Evolutionary conservation across 2,797 vertebrate species (phyloP).

Genomic region (Lepus townsendii): DNA sequence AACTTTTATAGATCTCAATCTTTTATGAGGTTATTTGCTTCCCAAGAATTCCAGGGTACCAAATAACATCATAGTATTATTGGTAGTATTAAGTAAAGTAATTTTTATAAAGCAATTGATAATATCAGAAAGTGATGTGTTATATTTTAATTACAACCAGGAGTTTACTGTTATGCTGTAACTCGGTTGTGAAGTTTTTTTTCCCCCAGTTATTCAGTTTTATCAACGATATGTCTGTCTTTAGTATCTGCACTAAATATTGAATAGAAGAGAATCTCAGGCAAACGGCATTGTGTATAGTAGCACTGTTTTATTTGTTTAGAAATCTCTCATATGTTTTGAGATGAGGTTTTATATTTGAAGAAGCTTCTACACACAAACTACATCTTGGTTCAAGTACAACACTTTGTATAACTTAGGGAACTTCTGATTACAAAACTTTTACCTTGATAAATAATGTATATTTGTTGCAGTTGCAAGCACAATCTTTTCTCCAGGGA

Average conservation of each 20-base stretch:
- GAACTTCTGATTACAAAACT: constrained; percentile 54
- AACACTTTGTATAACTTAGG: constrained; percentile 45
- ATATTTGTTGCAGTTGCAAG: constrained; percentile 16
- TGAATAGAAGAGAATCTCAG: not conserved
- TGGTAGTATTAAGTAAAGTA: not conserved
- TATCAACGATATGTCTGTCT: not conserved
- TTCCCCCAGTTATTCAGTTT: not conserved
- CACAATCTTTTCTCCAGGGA: constrained; percentile 28
- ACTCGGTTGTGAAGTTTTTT: not conserved
- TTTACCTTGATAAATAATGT: constrained; percentile 63
- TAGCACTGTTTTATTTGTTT: not conserved
- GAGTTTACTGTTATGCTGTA: not conserved
- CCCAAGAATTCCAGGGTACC: not conserved
- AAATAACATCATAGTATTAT: not conserved
- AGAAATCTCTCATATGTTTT: constrained; percentile 29
- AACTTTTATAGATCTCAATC: not conserved
- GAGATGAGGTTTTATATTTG: constrained; percentile 21
- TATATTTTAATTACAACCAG: not conserved
- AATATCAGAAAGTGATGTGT: too few species aligned
- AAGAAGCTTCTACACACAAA: constrained; percentile 11
- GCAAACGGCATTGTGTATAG: not conserved
- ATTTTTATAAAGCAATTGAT: not conserved
- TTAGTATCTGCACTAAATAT: not conserved
- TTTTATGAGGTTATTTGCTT: not conserved
- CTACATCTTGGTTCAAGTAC: constrained; percentile 12